Percentiles rank a stretch among this genome's conserved stretches.
phyloP scores from a whole-genome alignment of 2,797 vertebrate genomes.

The Crotalus adamanteus region DNA sequence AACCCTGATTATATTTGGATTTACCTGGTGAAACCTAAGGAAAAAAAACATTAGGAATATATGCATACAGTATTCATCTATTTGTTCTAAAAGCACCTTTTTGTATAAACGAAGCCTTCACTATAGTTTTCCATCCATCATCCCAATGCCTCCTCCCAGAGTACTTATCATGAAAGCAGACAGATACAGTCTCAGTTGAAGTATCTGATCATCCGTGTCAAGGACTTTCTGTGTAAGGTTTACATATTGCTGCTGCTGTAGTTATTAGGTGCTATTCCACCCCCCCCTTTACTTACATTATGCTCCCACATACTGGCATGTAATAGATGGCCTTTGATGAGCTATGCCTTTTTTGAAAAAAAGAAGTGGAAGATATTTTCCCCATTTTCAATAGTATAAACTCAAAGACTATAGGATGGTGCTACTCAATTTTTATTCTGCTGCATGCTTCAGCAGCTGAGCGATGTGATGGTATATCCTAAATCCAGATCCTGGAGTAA shows the following conservation, averaged over 20 bases:
- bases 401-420: not conserved
- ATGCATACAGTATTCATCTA: not conserved
- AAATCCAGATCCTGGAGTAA: not conserved
- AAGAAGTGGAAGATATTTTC: not conserved
- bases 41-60: not conserved
- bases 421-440: not conserved
- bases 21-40: not conserved
- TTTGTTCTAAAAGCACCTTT: not conserved
- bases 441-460: not conserved
- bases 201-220: not conserved
- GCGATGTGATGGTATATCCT: not conserved
- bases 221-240: not conserved
- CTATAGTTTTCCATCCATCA: not conserved
- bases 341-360: not conserved
- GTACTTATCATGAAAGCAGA: not conserved
- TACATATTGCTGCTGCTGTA: not conserved
- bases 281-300: not conserved
- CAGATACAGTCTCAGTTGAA: not conserved
- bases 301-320: not conserved
- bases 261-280: not conserved
- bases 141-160: not conserved
- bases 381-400: too few species aligned
- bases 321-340: not conserved
- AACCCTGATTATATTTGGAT: not conserved
- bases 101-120: not conserved